Evolutionary conservation across 2,797 vertebrate species (phyloP).

Genomic region (Pseudochirops cupreus): DNA sequence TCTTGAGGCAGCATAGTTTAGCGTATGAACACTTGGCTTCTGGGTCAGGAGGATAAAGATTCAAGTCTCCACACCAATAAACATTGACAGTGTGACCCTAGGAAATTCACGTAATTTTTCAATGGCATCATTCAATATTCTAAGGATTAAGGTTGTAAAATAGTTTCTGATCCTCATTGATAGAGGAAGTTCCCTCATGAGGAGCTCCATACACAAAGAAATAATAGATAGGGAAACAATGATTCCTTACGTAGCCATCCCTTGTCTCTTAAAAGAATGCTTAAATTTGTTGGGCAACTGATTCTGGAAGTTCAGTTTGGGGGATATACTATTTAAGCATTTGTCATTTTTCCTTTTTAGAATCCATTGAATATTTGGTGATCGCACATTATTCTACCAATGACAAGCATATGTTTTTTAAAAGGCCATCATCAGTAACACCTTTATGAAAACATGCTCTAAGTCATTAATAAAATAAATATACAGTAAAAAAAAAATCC

Average conservation of each 20-base stretch:
- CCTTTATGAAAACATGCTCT: too few species aligned
- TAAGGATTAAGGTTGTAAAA: too few species aligned
- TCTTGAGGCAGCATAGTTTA: neutral
- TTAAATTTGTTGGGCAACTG: neutral
- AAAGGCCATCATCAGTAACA: neutral
- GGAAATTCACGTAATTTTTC: neutral
- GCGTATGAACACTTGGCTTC: neutral
- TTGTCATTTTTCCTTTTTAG: too few species aligned
- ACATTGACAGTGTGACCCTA: neutral
- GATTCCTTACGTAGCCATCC: neutral
- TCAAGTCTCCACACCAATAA: neutral
- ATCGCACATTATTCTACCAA: neutral
- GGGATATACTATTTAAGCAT: neutral
- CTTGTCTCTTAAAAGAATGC: neutral
- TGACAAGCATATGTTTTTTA: neutral
- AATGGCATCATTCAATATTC: neutral
- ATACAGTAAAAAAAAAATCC: too few species aligned
- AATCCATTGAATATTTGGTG: neutral
- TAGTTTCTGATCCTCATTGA: neutral
- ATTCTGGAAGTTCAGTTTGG: neutral
- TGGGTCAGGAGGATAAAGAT: neutral
- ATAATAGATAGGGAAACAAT: neutral
- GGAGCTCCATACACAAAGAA: neutral
- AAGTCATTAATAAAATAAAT: too few species aligned
- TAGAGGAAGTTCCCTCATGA: neutral